phyloP scores from a whole-genome alignment of 2,797 vertebrate genomes.

The Spinibarbus caldwelli region DNA sequence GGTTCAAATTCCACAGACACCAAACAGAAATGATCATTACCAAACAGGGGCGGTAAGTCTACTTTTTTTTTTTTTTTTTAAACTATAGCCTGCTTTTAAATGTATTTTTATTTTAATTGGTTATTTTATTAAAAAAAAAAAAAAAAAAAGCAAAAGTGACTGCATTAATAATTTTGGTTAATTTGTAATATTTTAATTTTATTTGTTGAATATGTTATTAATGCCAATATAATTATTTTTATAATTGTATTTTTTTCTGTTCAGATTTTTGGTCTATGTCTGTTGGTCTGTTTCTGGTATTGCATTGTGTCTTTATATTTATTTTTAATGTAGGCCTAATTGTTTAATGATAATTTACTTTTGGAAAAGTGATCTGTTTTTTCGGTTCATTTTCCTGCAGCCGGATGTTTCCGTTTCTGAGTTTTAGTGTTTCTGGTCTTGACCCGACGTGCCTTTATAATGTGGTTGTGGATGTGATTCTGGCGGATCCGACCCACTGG shows the following conservation, averaged over 20 bases:
- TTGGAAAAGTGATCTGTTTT: not conserved
- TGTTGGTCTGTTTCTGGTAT: not conserved
- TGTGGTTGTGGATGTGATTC: conserved; percentile 99
- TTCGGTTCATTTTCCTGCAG: conserved; percentile 69
- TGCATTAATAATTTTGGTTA: not conserved
- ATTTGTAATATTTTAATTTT: not conserved
- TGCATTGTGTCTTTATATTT: not conserved
- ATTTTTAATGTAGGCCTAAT: not conserved
- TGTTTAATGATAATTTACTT: not conserved
- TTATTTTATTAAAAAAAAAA: not conserved
- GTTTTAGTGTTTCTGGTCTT: conserved; percentile 97
- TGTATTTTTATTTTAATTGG: not conserved
- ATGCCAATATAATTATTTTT: not conserved
- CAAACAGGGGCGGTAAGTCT: conserved; percentile 94
- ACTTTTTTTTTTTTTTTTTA: not conserved
- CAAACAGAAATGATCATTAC: conserved; percentile 99
- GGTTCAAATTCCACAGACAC: conserved; percentile 98
- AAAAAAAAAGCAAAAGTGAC: too few species aligned
- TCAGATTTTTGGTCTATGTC: not conserved
- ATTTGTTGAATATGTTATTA: not conserved
- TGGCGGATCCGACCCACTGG: conserved; percentile 99
- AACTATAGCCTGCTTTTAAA: conserved; percentile 59
- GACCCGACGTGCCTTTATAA: conserved; percentile 98
- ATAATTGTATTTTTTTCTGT: not conserved
- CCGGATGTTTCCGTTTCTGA: conserved; percentile 99